phyloP scores from a whole-genome alignment of 2,888 invertebrate species.

The Harpagoxenus sublaevis region DNA sequence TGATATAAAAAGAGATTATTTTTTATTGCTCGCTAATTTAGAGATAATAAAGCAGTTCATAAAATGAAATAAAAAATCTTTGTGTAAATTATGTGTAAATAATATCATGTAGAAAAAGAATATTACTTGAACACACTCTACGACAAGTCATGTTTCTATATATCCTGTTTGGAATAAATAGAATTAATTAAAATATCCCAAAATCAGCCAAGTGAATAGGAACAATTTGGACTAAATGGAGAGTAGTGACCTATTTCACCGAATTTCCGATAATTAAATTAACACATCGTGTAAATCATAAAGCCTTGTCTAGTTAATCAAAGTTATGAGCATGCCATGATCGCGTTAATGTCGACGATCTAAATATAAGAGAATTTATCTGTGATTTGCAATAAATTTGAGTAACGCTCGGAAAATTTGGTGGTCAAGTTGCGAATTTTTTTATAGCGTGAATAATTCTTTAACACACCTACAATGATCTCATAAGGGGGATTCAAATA shows the following conservation, averaged over 20 bases:
- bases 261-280: constrained; percentile 46
- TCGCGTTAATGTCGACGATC: constrained; percentile 13
- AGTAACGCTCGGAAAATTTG: neutral
- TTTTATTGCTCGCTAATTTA: neutral
- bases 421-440: constrained; percentile 18
- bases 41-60: neutral
- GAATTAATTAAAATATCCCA: constrained; percentile 9
- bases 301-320: constrained; percentile 34
- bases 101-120: neutral
- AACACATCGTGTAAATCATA: constrained; percentile 28
- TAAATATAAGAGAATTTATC: constrained; percentile 23
- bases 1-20: neutral
- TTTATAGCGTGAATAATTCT: neutral
- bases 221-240: neutral
- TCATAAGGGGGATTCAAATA: too few relatives aligned
- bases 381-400: neutral
- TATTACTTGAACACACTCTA: neutral
- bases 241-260: neutral
- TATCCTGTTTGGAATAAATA: constrained; percentile 5
- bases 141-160: neutral
- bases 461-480: neutral
- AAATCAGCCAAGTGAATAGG: neutral
- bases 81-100: neutral
- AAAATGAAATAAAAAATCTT: neutral
- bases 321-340: constrained; percentile 9